A percentile compares a stretch with the other conserved stretches of the same genome.
Conservation (phyloP, 1,140 invertebrate species). For the Drosophila nikananu region DNA sequence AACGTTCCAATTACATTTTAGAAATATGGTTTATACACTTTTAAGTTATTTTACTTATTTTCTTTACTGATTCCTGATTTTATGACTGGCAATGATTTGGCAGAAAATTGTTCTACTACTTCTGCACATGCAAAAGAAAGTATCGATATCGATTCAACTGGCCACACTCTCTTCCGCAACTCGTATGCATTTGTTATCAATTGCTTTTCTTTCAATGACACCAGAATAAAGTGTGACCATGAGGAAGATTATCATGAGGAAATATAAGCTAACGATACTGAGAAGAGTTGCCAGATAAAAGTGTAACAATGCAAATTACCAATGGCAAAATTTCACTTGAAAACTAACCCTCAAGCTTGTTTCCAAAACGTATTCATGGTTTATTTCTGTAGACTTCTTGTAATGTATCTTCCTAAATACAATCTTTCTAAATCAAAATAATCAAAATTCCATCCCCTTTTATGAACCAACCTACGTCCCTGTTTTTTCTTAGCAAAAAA, state of each 20-base stretch:
- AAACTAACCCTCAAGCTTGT: neutral
- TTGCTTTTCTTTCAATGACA: neutral
- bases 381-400: neutral
- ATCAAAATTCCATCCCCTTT: neutral
- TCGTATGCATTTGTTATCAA: neutral
- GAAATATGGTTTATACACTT: neutral
- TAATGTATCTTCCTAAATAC: neutral
- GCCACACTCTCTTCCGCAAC: neutral
- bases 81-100: neutral
- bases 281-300: neutral
- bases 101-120: neutral
- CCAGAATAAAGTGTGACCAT: neutral
- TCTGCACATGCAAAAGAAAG: neutral
- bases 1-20: neutral
- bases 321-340: neutral
- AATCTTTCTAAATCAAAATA: neutral
- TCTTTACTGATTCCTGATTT: neutral
- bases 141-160: constrained; percentile 1
- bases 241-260: no score
- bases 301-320: no score
- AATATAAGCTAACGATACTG: neutral
- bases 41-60: neutral
- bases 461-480: neutral
- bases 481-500: constrained; percentile 15
- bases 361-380: neutral